Conservation (phyloP, 2,888 invertebrate genomes). For the Meta bourneti region DNA sequence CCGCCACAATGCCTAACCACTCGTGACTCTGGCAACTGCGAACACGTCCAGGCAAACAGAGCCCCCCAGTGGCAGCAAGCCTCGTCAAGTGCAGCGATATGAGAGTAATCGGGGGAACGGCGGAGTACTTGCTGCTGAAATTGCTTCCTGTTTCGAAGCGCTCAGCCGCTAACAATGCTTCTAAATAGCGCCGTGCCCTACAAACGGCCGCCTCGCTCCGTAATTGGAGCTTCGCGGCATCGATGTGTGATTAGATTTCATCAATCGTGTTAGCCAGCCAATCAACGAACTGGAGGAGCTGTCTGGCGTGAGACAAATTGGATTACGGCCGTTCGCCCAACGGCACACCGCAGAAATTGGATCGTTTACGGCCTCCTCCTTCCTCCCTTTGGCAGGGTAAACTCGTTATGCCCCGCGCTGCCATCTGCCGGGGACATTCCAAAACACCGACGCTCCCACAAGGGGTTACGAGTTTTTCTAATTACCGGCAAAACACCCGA, state of each 20-base stretch:
- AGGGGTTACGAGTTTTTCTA: slow-evolving; percentile 26
- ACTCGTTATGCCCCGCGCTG: slow-evolving; percentile 66
- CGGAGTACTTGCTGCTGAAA: slow-evolving; percentile 64
- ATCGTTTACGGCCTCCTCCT: slow-evolving; percentile 72
- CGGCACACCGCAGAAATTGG: slow-evolving; percentile 75
- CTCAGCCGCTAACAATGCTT: slow-evolving; percentile 75
- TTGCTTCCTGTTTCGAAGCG: slow-evolving; percentile 76
- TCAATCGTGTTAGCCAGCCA: slow-evolving; percentile 76
- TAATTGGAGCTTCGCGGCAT: slow-evolving; percentile 73
- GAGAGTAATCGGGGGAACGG: slow-evolving; percentile 69
- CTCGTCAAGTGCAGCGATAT: slow-evolving; percentile 74
- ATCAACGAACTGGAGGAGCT: slow-evolving; percentile 71
- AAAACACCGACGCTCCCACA: slow-evolving; percentile 15
- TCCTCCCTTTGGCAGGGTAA: slow-evolving; percentile 56
- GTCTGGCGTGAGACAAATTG: slow-evolving; percentile 72
- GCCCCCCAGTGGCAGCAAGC: slow-evolving; percentile 50
- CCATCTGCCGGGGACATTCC: slow-evolving; percentile 66
- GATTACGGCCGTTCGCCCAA: slow-evolving; percentile 70
- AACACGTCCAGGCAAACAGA: slow-evolving; percentile 59
- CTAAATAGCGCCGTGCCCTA: slow-evolving; percentile 56
- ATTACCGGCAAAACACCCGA: background rate
- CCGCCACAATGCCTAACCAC: slow-evolving; percentile 71
- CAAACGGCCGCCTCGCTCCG: slow-evolving; percentile 49
- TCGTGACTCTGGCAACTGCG: slow-evolving; percentile 72
- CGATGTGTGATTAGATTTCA: slow-evolving; percentile 76